Percentiles rank a stretch among this genome's conserved stretches.
Evolutionary conservation across 2,797 vertebrate genomes (phyloP).

Genomic region (Onychomys arenicola): DNA sequence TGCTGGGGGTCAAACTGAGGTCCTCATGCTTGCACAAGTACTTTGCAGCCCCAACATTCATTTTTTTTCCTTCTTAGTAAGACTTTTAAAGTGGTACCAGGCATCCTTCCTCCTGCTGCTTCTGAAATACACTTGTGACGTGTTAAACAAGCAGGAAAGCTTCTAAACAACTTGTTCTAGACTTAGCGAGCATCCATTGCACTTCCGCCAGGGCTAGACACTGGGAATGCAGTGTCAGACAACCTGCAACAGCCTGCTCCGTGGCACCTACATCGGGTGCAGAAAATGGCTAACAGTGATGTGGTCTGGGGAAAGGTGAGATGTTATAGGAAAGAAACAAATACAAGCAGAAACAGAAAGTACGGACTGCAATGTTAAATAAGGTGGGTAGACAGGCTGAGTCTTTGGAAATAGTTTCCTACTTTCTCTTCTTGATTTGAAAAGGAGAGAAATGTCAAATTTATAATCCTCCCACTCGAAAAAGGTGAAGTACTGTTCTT

Average conservation of each 20-base stretch:
- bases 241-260: neutral
- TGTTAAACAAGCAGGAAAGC: neutral
- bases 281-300: neutral
- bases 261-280: neutral
- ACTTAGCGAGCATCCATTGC: neutral
- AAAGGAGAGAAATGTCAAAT: slow-evolving; percentile 4
- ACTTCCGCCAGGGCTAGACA: neutral
- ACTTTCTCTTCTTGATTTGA: slow-evolving; percentile 54
- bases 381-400: neutral
- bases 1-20: neutral
- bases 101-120: neutral
- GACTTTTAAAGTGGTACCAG: slow-evolving; percentile 12
- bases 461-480: neutral
- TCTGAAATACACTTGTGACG: neutral
- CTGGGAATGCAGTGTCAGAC: neutral
- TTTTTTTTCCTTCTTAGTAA: neutral
- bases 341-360: neutral
- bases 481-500: slow-evolving; percentile 38
- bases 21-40: too few relatives aligned
- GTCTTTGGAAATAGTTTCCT: slow-evolving; percentile 10
- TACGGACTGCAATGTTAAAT: neutral
- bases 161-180: slow-evolving; percentile 24
- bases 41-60: neutral
- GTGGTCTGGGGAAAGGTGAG: neutral
- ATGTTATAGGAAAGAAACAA: neutral